Evolutionary conservation across 1,140 invertebrate genomes (phyloP), one percentile per base, ranked within the genome.

Genomic region (Eueides isabella): DNA sequence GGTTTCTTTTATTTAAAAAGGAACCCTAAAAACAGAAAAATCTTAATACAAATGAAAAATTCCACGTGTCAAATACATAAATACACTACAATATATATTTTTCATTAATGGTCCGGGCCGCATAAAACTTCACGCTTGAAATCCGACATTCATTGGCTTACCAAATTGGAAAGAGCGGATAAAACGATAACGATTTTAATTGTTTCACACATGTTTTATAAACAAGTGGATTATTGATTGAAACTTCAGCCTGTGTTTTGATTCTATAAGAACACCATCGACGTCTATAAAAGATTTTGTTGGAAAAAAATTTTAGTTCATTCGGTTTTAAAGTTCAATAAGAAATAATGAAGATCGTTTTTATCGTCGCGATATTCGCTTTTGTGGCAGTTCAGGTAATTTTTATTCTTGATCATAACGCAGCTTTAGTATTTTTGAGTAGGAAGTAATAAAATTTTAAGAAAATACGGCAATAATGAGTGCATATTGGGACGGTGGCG

Each of bases 321-420:
- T 55, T 55, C 19, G 9, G 48, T 55, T 55, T 11, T 23, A 14
- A 55, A 55, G 23, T 31, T 23, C 70, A 44, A 71, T 64, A 23
- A 16, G 65, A 9, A 48, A 83, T 70, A 2, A 87, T 87, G 88
- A 88, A 88, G 78, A 67, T 81, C 16, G 30, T 85, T 14, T 71
- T 81, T 19, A 61, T 80, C 29, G 68, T 88, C 26, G 84, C 80
- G 19, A 55, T 87, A 29, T 79, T 88, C 64, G 86, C 82, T 66
- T 84, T 85, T 61, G 84, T 87, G 70, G 85, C 84, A 71, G 48
- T 90, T 23, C 84, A 90, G 86, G 86, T 90, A 84, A 41, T 5
- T 55, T 55, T 55, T 55, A 14, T 5, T 14, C 35, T 38, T 33
- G 31, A 0, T 11, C 2, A n/a, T n/a, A n/a, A n/a, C n/a, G n/a